A percentile compares a stretch with the other conserved stretches of the same genome.
Conservation (phyloP, 2,797 vertebrate genomes). For the Eremophila alpestris region DNA sequence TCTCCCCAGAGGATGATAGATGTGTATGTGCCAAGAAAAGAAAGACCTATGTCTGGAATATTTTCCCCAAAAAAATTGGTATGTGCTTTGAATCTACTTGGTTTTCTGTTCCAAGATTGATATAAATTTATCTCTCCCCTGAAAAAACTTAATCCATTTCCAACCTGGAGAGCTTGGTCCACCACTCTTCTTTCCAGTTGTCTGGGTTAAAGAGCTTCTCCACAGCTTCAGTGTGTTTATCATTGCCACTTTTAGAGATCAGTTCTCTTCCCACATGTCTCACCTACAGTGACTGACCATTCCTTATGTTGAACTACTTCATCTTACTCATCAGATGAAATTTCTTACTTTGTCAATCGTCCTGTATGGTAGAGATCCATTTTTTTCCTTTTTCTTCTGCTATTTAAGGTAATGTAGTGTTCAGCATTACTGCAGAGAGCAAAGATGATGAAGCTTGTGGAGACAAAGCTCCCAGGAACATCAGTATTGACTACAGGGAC, state of each 20-base stretch:
- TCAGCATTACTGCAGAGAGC: slow-evolving; percentile 74
- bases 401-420: slow-evolving; percentile 49
- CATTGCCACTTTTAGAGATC: not conserved
- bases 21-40: slow-evolving; percentile 83
- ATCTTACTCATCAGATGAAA: not conserved
- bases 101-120: not conserved
- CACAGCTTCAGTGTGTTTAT: not conserved
- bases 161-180: not conserved
- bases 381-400: not conserved
- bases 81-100: not conserved
- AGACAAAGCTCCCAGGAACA: slow-evolving; percentile 65
- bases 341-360: not conserved
- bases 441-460: slow-evolving; percentile 70
- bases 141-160: not conserved
- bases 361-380: not conserved
- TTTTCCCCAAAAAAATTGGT: slow-evolving; percentile 79
- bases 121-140: not conserved
- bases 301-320: not conserved
- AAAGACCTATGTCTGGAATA: slow-evolving; percentile 82
- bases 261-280: not conserved
- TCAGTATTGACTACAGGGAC: slow-evolving; percentile 72
- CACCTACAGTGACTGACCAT: not conserved
- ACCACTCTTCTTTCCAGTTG: not conserved
- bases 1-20: slow-evolving; percentile 62
- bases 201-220: not conserved